These are phyloP conservation scores for Cottus gobio DNA, from an alignment of 2,113 vertebrate genomes.

Conservation along the genomic window DNA sequence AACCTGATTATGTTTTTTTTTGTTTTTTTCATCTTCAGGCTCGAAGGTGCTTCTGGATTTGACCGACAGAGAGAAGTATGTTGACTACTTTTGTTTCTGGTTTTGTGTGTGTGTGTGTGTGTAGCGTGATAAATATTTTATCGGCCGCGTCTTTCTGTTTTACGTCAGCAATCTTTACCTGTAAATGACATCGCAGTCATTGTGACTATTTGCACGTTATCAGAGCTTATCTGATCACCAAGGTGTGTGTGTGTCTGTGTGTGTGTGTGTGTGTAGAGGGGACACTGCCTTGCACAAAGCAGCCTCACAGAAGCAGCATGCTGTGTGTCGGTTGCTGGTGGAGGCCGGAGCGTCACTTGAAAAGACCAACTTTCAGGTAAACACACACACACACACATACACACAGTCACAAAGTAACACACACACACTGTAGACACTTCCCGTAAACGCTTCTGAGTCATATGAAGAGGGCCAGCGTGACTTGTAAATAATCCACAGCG, in stretches of 20 bases:
- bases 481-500: not conserved
- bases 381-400: not conserved
- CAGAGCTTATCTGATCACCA: not conserved
- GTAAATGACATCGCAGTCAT: not conserved
- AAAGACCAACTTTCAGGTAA: constrained; percentile 92
- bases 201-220: not conserved
- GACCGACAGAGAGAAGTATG: constrained; percentile 93
- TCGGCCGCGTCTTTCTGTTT: not conserved
- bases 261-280: constrained; percentile 81
- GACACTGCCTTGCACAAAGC: constrained; percentile 97
- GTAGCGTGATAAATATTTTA: not conserved
- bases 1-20: constrained; percentile 13
- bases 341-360: constrained; percentile 92
- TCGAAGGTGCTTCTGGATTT: constrained; percentile 92
- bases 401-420: not conserved
- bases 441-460: not conserved
- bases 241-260: constrained; percentile 33
- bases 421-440: not conserved
- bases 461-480: not conserved
- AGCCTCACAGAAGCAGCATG: constrained; percentile 88
- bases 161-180: not conserved
- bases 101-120: not conserved
- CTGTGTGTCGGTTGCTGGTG: constrained; percentile 90
- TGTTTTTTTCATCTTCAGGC: constrained; percentile 79
- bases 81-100: constrained; percentile 17